Conservation (phyloP, 2,113 vertebrate species). For the Melanotaenia duboulayi region DNA sequence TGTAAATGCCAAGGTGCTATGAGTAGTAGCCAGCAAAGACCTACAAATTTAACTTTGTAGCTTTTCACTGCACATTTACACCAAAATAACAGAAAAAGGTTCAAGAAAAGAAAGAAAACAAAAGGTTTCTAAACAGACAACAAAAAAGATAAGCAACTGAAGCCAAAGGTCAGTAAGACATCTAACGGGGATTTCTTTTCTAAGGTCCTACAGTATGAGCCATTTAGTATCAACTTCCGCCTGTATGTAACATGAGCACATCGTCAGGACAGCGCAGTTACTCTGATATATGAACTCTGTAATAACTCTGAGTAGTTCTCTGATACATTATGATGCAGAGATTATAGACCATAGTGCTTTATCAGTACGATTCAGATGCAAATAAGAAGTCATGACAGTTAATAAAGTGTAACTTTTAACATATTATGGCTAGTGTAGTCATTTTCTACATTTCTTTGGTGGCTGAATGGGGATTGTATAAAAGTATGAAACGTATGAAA, state of each 20-base stretch:
- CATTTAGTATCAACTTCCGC: slow-evolving; percentile 32
- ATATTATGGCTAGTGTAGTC: too few relatives aligned
- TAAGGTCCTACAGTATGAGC: slow-evolving; percentile 7
- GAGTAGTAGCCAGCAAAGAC: slow-evolving; percentile 3
- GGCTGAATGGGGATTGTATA: too few relatives aligned
- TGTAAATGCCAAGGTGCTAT: not conserved
- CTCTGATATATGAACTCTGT: not conserved
- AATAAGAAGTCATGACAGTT: too few relatives aligned
- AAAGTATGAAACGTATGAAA: too few relatives aligned
- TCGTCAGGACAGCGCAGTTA: not conserved
- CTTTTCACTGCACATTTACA: not conserved
- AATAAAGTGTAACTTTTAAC: too few relatives aligned
- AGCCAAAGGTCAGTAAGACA: slow-evolving; percentile 44
- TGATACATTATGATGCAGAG: not conserved
- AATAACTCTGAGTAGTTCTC: not conserved
- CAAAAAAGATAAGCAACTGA: slow-evolving; percentile 19
- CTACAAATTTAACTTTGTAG: not conserved
- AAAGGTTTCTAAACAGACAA: not conserved
- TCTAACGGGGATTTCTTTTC: not conserved
- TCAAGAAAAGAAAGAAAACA: too few relatives aligned
- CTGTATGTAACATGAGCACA: not conserved
- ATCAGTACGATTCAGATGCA: not conserved
- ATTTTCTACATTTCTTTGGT: too few relatives aligned
- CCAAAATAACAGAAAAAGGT: not conserved
- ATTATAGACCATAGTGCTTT: not conserved